Evolutionary conservation across 2,888 invertebrate species (phyloP), one percentile per base, ranked within the genome.

Genomic region (Spilosoma lubricipeda): DNA sequence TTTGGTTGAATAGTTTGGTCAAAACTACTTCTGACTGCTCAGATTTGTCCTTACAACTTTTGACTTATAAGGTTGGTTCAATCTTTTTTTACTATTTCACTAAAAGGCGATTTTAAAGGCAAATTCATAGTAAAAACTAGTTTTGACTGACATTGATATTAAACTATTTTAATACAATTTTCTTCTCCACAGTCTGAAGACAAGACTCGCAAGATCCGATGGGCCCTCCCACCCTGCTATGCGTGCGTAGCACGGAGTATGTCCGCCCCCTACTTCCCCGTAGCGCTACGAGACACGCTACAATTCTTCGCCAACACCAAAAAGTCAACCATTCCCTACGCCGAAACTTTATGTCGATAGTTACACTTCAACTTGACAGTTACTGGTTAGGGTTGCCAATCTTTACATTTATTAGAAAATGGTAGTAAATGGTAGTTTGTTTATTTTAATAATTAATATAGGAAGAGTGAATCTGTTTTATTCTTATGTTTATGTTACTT

Each of bases 211-310:
- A 96, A 96, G 83, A 94, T 97, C 13, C 94, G 96, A 0, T 97
- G 97, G 96, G 96, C 97, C 73, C 90, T 97, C 8, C 96, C 96
- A 0, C 96, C 97, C 3, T 97, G 97, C 80, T 96, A 97, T 81
- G 87, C 94, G 15, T 95, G 96, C 0, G 88, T 98, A 5, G 86
- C 92, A 0, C 70, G 77, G 0, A 90, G 88, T 0, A 87, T 95
- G 8, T 78, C 82, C 9, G 83, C 83, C 3, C 81, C 87, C 0
- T 87, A 88, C 82, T 94, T 95, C 89, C 94, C 94, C 0, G 36
- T 82, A 0, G 80, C 92, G 0, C 85, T 95, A 0, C 74, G 92
- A 0, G 93, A 94, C 74, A 95, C 95, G 0, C 86, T 95, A 3
- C 86, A 86, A 64, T 88, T 86, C 74, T 85, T 84, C 33, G 84